Conservation (phyloP, 2,113 vertebrate genomes). For the Rhinolophus ferrumequinum region DNA sequence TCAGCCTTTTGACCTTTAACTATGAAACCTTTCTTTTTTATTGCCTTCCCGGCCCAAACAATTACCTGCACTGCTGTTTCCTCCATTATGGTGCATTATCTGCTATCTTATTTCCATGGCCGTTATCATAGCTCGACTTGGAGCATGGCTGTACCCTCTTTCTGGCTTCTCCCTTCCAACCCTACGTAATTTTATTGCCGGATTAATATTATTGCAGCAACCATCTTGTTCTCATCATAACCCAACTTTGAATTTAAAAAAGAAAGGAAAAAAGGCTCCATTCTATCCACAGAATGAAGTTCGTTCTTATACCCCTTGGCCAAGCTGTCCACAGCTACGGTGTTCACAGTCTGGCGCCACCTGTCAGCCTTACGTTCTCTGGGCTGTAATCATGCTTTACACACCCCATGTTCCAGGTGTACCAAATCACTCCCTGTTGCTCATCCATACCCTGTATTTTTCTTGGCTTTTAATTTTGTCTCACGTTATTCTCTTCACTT, state of each 20-base stretch:
- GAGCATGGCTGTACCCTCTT: not conserved
- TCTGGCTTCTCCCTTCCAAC: not conserved
- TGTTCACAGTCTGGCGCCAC: not conserved
- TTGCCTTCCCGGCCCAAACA: not conserved
- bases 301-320: not conserved
- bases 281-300: not conserved
- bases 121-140: not conserved
- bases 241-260: not conserved
- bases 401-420: not conserved
- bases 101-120: not conserved
- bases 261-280: not conserved
- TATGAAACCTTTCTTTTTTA: not conserved
- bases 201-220: not conserved
- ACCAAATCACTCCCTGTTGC: not conserved
- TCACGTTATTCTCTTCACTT: not conserved
- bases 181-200: not conserved
- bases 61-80: not conserved
- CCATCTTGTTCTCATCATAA: not conserved
- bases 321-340: not conserved
- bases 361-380: not conserved
- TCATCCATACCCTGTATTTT: not conserved
- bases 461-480: not conserved
- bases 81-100: not conserved
- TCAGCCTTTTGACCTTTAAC: not conserved
- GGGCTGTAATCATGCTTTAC: not conserved